A percentile compares a stretch with the other conserved stretches of the same genome.
phyloP scores from a whole-genome alignment of 2,797 vertebrate genomes.

The Gallinago stenura region DNA sequence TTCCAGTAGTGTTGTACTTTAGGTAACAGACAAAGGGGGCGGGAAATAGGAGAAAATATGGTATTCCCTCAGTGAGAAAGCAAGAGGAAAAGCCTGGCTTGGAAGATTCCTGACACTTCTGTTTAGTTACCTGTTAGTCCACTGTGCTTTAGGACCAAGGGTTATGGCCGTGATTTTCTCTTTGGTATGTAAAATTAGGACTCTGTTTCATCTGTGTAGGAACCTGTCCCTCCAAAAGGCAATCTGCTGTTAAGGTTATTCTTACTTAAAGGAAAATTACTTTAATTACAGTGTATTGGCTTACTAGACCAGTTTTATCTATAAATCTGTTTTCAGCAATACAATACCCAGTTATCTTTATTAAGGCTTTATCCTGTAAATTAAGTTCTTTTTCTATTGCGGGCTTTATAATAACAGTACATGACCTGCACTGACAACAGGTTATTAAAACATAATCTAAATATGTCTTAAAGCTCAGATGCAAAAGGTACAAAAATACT shows the following conservation, averaged over 20 bases:
- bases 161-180: neutral
- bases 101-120: neutral
- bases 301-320: neutral
- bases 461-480: neutral
- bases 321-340: conserved; percentile 25
- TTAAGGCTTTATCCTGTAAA: conserved; percentile 29
- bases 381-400: neutral
- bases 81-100: neutral
- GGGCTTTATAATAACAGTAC: neutral
- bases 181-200: neutral
- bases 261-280: conserved; percentile 13
- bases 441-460: neutral
- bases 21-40: neutral
- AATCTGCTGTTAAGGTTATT: neutral
- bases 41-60: neutral
- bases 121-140: neutral
- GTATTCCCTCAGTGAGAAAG: neutral
- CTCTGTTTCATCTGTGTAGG: neutral
- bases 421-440: neutral
- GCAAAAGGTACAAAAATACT: neutral
- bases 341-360: conserved; percentile 16
- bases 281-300: neutral
- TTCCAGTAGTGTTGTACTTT: neutral
- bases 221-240: neutral
- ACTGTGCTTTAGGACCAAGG: neutral